A percentile compares a stretch with the other conserved stretches of the same genome.
phyloP scores from a whole-genome alignment of 2,888 invertebrate genomes.

The Acanthoscelides obtectus region DNA sequence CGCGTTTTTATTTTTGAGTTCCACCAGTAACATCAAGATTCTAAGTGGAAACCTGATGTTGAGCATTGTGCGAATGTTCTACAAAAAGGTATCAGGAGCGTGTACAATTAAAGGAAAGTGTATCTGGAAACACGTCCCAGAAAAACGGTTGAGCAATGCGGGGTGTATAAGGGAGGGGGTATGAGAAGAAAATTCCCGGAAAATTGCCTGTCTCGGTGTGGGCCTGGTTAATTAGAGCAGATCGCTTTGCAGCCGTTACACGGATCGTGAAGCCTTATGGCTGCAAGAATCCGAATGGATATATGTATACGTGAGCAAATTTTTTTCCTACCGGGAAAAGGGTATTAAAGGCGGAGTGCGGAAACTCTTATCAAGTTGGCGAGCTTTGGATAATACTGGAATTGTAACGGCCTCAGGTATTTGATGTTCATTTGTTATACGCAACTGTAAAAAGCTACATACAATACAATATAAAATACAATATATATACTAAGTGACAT shows the following conservation, averaged over 20 bases:
- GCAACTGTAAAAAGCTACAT: no score
- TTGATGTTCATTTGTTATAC: neutral
- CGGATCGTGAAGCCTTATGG: neutral
- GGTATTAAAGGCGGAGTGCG: neutral
- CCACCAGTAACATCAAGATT: no score
- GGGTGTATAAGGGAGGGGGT: neutral
- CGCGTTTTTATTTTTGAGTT: no score
- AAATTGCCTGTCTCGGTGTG: neutral
- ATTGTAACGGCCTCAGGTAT: neutral
- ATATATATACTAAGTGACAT: no score
- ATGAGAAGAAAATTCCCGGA: neutral
- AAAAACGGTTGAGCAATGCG: neutral
- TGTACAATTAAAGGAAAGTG: neutral
- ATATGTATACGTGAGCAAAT: neutral
- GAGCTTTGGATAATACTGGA: neutral
- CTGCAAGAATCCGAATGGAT: neutral
- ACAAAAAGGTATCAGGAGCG: neutral
- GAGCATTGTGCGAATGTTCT: neutral
- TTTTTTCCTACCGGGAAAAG: neutral
- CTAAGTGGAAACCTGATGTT: no score
- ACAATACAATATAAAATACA: no score
- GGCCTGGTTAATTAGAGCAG: neutral
- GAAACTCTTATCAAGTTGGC: neutral
- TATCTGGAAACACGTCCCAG: neutral
- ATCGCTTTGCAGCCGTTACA: neutral